phyloP scores from a whole-genome alignment of 2,113 vertebrate genomes.

The Agapornis roseicollis region DNA sequence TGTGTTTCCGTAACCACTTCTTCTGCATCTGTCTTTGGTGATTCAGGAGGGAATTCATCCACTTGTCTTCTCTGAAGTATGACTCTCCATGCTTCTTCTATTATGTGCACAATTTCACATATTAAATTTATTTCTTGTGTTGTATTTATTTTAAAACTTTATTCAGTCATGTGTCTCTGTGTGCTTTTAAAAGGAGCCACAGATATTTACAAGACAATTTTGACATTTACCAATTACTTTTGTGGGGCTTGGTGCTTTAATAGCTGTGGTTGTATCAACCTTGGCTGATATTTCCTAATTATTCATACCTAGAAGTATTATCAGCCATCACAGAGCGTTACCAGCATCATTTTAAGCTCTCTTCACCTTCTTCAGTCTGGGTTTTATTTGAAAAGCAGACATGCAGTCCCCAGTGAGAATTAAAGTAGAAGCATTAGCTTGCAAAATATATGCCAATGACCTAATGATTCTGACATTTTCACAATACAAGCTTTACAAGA shows the following conservation, averaged over 20 bases:
- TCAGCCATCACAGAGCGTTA: neutral
- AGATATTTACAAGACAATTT: slow-evolving; percentile 14
- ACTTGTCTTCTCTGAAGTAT: neutral
- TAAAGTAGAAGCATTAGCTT: slow-evolving; percentile 82
- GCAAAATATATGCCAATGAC: slow-evolving; percentile 82
- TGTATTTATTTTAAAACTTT: neutral
- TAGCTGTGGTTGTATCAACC: neutral
- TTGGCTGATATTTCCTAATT: slow-evolving; percentile 47
- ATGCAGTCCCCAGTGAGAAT: slow-evolving; percentile 76
- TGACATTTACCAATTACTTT: neutral
- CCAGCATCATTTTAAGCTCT: slow-evolving; percentile 43
- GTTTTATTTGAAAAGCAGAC: slow-evolving; percentile 73
- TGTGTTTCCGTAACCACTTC: neutral
- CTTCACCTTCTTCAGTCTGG: slow-evolving; percentile 65
- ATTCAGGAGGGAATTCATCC: neutral
- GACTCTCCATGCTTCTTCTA: neutral
- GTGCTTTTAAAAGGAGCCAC: neutral
- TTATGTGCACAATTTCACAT: neutral
- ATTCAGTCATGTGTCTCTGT: neutral
- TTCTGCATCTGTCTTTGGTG: neutral
- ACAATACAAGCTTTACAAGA: slow-evolving; percentile 81
- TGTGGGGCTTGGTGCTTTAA: neutral
- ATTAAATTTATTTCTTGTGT: neutral
- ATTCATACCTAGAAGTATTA: slow-evolving; percentile 26
- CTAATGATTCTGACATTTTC: slow-evolving; percentile 85